Conservation (phyloP, 1,140 invertebrate genomes). For the Apis dorsata region DNA sequence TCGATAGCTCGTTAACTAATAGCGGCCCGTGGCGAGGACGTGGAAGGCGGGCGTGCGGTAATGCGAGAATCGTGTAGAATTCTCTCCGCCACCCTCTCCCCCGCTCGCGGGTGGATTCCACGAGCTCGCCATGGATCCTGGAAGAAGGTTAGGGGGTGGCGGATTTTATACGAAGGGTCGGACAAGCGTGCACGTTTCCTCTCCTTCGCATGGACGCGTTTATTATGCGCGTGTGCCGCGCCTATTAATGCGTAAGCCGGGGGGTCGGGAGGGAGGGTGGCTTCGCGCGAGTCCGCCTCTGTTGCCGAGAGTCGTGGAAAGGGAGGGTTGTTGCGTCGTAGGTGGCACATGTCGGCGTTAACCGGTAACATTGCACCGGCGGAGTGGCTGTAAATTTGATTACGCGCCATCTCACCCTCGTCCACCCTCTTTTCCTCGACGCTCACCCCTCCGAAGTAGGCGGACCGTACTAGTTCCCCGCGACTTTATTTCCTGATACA, state of each 20-base stretch:
- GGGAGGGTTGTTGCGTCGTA: constrained; percentile 46
- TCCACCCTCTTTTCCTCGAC: constrained; percentile 56
- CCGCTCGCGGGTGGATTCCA: neutral
- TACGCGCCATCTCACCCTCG: constrained; percentile 66
- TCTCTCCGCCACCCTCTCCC: constrained; percentile 19
- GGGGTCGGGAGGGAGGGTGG: neutral
- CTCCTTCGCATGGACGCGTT: constrained; percentile 54
- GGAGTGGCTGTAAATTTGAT: constrained; percentile 74
- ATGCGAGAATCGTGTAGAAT: constrained; percentile 70
- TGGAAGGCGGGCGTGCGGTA: constrained; percentile 61
- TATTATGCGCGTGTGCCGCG: constrained; percentile 54
- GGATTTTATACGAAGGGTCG: constrained; percentile 52
- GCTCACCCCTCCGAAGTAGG: constrained; percentile 51
- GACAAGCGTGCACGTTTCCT: constrained; percentile 26
- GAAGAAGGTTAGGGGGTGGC: constrained; percentile 17
- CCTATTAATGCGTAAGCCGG: constrained; percentile 61
- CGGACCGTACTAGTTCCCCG: constrained; percentile 45
- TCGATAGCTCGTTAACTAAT: constrained; percentile 71
- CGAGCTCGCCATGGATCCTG: neutral
- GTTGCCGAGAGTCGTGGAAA: constrained; percentile 18
- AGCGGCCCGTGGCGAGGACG: constrained; percentile 52
- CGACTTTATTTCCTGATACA: constrained; percentile 44
- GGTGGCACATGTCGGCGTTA: constrained; percentile 64
- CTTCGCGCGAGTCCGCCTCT: constrained; percentile 10
- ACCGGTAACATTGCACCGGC: constrained; percentile 57